These are phyloP conservation scores for Pristiophorus japonicus DNA, from an alignment of 2,113 vertebrate genomes.

Conservation along the genomic window DNA sequence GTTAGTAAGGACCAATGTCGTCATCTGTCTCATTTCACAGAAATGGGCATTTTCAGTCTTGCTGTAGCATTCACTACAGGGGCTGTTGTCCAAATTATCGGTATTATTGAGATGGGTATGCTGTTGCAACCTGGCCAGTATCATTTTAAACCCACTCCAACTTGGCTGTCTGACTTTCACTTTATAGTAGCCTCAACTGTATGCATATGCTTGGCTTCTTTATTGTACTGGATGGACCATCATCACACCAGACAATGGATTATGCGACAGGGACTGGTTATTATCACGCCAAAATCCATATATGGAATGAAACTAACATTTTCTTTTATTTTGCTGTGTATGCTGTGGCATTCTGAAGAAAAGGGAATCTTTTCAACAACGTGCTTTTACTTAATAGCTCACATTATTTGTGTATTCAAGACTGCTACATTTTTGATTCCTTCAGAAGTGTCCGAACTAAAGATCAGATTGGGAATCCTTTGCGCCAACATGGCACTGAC, in stretches of 20 bases:
- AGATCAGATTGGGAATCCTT: background rate
- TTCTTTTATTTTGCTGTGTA: constrained; percentile 14
- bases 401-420: constrained; percentile 18
- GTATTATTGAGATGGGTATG: background rate
- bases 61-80: background rate
- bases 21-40: constrained; percentile 26
- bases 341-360: constrained; percentile 10
- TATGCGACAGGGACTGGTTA: background rate
- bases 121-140: constrained; percentile 30
- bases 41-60: constrained; percentile 26
- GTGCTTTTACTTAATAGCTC: constrained; percentile 12
- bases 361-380: background rate
- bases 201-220: background rate
- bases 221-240: constrained; percentile 23
- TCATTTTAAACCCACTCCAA: background rate
- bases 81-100: constrained; percentile 5
- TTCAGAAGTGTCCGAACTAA: background rate
- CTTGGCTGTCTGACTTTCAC: background rate
- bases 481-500: background rate
- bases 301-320: constrained; percentile 11
- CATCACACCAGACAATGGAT: background rate
- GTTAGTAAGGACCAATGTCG: constrained; percentile 23
- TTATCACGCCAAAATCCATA: constrained; percentile 15
- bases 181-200: background rate
- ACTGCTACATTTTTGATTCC: constrained; percentile 4